Evolutionary conservation across 2,797 vertebrate genomes (phyloP), one percentile per base, ranked within the genome.

Genomic region (Onychomys torridus): DNA sequence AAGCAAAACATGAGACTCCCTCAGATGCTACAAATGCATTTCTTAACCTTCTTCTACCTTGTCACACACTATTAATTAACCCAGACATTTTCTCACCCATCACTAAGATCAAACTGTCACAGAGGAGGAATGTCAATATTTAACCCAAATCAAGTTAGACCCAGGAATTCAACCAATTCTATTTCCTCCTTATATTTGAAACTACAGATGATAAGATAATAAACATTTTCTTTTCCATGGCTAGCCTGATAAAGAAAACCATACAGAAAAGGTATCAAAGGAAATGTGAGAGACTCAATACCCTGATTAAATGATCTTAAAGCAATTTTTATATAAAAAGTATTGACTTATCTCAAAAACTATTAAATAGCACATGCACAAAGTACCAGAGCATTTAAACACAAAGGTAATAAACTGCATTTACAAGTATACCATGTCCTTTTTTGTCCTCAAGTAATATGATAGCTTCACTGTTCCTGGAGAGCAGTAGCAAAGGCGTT

Each of bases 401-500:
- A 88, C 69, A 86, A 59, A 96, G 46, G 32, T 85, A 90, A 90
- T 46, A 83, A 52, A 63, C 49, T 73, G n/a, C 57, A 67, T 86
- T 94, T 94, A 95, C 57, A 96, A 92, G 90, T 73, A 87, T 3
- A 97, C 9, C 67, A 49, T 1, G 12, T 27, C 88, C 55, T 92
- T 57, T 29, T 75, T 5, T 17, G 9, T n/a, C 43, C 23, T 9
- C 49, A 82, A 59, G 93, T 85, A 95, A 93, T 67, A 90, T 0
- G 46, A 93, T 57, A 94, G 57, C 63, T 77, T 93, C 71, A 40
- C 6, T 79, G 34, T 93, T 96, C 83, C 81, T 77, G 16, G 65
- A n/a, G 84, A 94, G 63, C 52, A 92, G 78, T 57, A 57, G 43
- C 73, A 49, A 97, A 90, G 91, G 83, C 93, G 92, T 89, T 97